Evolutionary conservation across 2,888 invertebrate species (phyloP).

Genomic region (Pardosa pseudoannulata): DNA sequence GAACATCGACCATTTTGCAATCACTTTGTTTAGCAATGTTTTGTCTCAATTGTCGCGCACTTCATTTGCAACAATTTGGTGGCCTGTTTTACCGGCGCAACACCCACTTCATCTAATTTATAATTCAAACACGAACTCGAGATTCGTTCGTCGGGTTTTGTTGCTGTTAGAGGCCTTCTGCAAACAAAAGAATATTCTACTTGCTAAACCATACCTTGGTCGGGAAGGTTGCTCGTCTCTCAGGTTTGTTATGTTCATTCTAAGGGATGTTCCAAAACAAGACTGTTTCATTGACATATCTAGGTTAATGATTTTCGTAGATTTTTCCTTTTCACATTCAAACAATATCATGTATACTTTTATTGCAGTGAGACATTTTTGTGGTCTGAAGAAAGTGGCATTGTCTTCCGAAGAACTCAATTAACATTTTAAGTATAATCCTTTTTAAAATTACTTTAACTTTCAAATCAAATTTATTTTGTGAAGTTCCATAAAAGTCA

Average conservation of each 20-base stretch:
- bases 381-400: neutral
- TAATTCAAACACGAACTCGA: neutral
- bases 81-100: neutral
- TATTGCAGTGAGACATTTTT: neutral
- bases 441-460: too few species aligned
- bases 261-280: slow-evolving; percentile 8
- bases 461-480: too few species aligned
- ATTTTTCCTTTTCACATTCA: neutral
- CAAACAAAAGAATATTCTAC: neutral
- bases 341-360: neutral
- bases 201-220: neutral
- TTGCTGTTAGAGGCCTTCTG: neutral
- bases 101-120: slow-evolving; percentile 10
- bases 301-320: slow-evolving; percentile 12
- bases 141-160: neutral
- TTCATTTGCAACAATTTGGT: neutral
- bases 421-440: too few species aligned
- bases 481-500: too few species aligned
- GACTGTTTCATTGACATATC: neutral
- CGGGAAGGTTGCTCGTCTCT: neutral
- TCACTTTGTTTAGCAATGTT: slow-evolving; percentile 14
- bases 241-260: neutral
- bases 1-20: neutral
- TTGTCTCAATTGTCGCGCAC: neutral
- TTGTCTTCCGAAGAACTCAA: too few species aligned